Percentiles rank a stretch among this genome's conserved stretches.
These are phyloP conservation scores for Lucilia sericata DNA, from an alignment of 1,140 invertebrate genomes.

Conservation along the genomic window DNA sequence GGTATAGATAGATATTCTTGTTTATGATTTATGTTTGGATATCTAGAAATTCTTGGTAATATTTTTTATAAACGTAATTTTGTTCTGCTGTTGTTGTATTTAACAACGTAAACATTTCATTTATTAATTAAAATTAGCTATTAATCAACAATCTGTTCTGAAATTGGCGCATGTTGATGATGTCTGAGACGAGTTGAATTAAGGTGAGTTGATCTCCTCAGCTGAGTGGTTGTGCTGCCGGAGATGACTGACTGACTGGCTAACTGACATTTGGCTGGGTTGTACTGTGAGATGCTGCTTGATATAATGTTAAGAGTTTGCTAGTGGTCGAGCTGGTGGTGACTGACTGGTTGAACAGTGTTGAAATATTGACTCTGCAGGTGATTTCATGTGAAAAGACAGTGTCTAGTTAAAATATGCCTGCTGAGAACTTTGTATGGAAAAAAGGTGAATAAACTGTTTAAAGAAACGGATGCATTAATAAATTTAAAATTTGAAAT, in stretches of 20 bases:
- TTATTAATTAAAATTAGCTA: conserved; percentile 25
- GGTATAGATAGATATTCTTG: background rate
- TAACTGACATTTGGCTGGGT: background rate
- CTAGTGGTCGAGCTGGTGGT: background rate
- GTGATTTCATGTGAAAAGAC: conserved; percentile 28
- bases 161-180: conserved; percentile 15
- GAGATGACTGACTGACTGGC: background rate
- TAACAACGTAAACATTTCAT: conserved; percentile 9
- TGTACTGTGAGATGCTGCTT: background rate
- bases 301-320: background rate
- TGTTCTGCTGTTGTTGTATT: background rate
- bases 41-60: background rate
- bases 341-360: conserved; percentile 16
- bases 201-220: background rate
- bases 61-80: background rate
- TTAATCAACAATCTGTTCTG: conserved; percentile 24
- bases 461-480: conserved; percentile 8
- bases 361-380: conserved; percentile 39
- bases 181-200: conserved; percentile 15
- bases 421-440: background rate
- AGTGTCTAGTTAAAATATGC: background rate
- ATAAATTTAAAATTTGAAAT: background rate
- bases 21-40: background rate
- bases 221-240: background rate
- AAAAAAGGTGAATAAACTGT: conserved; percentile 24